Conservation (phyloP, 2,797 vertebrate genomes). For the Poeciliopsis gracilis region DNA sequence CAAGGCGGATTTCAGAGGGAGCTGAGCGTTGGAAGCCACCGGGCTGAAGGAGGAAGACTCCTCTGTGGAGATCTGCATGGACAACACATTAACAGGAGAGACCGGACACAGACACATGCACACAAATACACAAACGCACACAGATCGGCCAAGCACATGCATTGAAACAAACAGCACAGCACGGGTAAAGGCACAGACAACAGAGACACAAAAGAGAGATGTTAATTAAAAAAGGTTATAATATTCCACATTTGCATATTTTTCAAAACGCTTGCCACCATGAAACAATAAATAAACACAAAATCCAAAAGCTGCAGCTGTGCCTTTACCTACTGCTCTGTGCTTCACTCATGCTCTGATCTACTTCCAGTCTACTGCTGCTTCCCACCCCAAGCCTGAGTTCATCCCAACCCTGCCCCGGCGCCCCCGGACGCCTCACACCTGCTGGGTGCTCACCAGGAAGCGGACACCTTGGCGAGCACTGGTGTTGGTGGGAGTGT, state of each 20-base stretch:
- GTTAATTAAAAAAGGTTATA: slow-evolving; percentile 52
- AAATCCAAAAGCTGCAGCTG: slow-evolving; percentile 59
- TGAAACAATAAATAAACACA: background rate
- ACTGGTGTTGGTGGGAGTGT: slow-evolving; percentile 55
- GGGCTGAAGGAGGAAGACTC: slow-evolving; percentile 85
- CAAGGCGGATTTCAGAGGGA: slow-evolving; percentile 92
- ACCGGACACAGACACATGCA: slow-evolving; percentile 43
- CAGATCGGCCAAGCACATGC: slow-evolving; percentile 46
- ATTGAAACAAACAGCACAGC: slow-evolving; percentile 58
- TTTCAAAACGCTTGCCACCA: slow-evolving; percentile 53
- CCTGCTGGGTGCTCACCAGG: slow-evolving; percentile 87
- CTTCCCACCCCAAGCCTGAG: slow-evolving; percentile 53
- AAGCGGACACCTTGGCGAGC: slow-evolving; percentile 85
- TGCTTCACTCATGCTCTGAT: slow-evolving; percentile 70
- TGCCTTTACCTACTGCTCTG: slow-evolving; percentile 77
- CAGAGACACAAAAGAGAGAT: slow-evolving; percentile 65
- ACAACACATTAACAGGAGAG: slow-evolving; percentile 64
- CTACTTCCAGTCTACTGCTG: slow-evolving; percentile 42
- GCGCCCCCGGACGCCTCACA: slow-evolving; percentile 70
- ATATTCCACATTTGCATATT: slow-evolving; percentile 23
- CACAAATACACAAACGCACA: slow-evolving; percentile 18
- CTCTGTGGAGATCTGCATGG: slow-evolving; percentile 89
- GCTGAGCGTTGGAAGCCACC: slow-evolving; percentile 78
- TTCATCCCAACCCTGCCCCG: slow-evolving; percentile 52
- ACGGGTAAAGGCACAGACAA: slow-evolving; percentile 77